Evolutionary conservation across 1,140 invertebrate species (phyloP), one percentile per base, ranked within the genome.

Genomic region (Hesperophylax magnus): DNA sequence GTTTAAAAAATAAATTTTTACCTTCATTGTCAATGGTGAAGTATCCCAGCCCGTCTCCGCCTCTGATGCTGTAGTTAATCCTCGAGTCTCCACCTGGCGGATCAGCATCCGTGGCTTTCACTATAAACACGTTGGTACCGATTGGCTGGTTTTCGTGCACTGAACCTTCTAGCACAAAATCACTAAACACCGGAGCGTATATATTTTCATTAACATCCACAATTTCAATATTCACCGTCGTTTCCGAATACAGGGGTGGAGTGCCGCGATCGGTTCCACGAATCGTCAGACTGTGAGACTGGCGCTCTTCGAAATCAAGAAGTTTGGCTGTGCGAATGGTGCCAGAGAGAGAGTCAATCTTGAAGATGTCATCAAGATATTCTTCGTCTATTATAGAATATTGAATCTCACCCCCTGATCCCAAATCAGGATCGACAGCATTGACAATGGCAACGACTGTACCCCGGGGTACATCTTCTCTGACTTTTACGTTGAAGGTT

Each of bases 201-300:
- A 94, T 88, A 88, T 98, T 98, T 87, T 98, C 97, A 86, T 98
- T 97, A 14, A 99, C 97, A 89, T 99, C 97, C 60, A 96, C 93
- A 24, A 99, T 93, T 87, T 98, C 96, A 7, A 99, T 93, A 17
- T 96, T 92, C 20, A 97, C 91, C 60, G 93, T 93, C 52, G 94
- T 93, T 84, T 96, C 94, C 0, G 95, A 93, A 24, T 92, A 93
- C 54, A 97, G 87, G 0, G 94, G 90, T 0, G 95, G 94, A 54
- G 91, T 92, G 5, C 96, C 96, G 2, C 93, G 91, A 90, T 98
- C 97, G 18, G 92, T 92, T 0, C 96, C 97, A 47, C 93, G 91
- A 56, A 97, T 94, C 39, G 94, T 95, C 54, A 99, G 89, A 85
- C 95, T 97, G 88, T 98, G 97, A 63, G 97, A 92, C 87, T 97